Base-by-base conservation (phyloP, 2,113 vertebrate genomes). In the Cryptoleucopteryx plumbea region DNA sequence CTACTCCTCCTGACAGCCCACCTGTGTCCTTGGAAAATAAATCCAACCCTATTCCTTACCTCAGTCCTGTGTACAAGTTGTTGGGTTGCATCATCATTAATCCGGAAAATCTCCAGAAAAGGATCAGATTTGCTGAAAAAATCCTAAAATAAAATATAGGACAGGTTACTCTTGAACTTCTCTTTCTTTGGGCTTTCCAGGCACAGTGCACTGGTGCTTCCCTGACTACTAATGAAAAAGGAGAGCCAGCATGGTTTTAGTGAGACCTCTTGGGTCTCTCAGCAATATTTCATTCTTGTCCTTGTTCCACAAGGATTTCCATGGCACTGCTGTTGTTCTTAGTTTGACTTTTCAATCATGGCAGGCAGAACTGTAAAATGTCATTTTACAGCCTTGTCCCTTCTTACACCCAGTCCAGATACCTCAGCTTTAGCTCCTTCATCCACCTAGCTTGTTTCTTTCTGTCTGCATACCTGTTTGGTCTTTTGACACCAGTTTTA, bases 81-180 rank as follows among this genome's bases (percentile, higher is more conserved):
- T 86, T 99, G 98, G 7, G 99, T 99, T 73, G 98, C 98, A 75
- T 99, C 99, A 75, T 99, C 99, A 32, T 99, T 99, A 97, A 99
- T 98, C 32, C 99, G 98, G 97, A 99, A 99, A 92, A 99, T 99
- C 98, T 99, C 99, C 97, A 99, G 98, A 92, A 99, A 99, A 8
- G 99, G 99, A 96, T 99, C 99, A 2, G 99, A 99, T 97, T 99
- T 99, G 97, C 98, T 99, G 98, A 99, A 99, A 98, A 99, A 99
- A 98, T 99, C 99, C 99, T 99, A 90, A 94, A 98, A 96, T 78
- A 96, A 91, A 90, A 96, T 32, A 83, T 10, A 92, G 50, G 82
- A 68, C 83, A 95, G 50, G 86, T 94, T 96, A 90, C 56, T 89
- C 42, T 38, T 27, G 29, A 68, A 62, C 3, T 62, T 71, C 25